Conservation (phyloP, 2,797 vertebrate genomes). For the Pogonophryne albipinna region DNA sequence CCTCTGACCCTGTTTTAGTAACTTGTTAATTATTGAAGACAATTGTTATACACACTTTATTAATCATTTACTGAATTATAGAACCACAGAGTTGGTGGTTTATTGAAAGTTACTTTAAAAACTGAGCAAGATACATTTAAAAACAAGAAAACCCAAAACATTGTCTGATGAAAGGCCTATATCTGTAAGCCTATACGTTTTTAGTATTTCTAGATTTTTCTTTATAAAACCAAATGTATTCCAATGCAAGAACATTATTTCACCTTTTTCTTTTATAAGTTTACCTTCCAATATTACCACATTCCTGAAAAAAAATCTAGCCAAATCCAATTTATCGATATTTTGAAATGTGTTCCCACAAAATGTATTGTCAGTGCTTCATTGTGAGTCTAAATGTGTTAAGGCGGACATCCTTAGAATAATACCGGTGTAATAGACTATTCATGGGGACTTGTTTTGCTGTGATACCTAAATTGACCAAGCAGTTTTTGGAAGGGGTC, state of each 20-base stretch:
- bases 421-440: not conserved
- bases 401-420: not conserved
- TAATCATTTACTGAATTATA: too few relatives aligned
- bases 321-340: not conserved
- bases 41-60: too few relatives aligned
- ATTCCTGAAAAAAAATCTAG: not conserved
- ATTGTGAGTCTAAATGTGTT: not conserved
- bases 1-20: too few relatives aligned
- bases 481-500: not conserved
- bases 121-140: not conserved
- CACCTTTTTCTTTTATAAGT: not conserved
- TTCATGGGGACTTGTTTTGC: constrained; percentile 19
- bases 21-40: too few relatives aligned
- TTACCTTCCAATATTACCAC: not conserved
- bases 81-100: too few relatives aligned
- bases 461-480: not conserved
- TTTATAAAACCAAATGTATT: not conserved
- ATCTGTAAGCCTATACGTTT: too few relatives aligned
- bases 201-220: too few relatives aligned
- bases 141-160: not conserved
- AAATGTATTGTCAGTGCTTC: not conserved
- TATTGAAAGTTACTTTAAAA: too few relatives aligned
- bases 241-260: not conserved
- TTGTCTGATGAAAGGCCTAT: constrained; percentile 1
- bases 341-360: not conserved